Percentiles rank a stretch among this genome's conserved stretches.
Conservation (phyloP, 2,113 vertebrate species). For the Cathartes aura region DNA sequence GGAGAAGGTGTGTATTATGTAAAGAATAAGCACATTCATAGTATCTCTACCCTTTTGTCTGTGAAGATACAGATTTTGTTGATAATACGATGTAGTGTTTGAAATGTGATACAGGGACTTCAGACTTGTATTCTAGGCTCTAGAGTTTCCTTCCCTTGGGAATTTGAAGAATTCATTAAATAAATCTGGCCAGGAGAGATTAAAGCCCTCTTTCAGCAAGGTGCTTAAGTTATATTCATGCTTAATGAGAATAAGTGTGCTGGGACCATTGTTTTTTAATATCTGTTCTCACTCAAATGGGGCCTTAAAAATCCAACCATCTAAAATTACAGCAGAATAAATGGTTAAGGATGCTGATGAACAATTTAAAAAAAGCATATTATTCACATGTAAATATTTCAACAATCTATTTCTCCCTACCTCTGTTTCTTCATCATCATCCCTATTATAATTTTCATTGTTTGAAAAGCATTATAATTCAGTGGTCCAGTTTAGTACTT, state of each 20-base stretch:
- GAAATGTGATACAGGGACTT: background rate
- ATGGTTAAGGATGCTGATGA: background rate
- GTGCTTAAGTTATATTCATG: background rate
- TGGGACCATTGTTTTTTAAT: background rate
- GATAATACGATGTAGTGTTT: background rate
- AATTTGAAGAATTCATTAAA: conserved; percentile 37
- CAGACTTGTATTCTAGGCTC: background rate
- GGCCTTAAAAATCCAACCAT: background rate
- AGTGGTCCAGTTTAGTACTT: background rate
- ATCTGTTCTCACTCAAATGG: background rate
- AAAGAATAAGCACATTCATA: background rate
- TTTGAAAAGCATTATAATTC: conserved; percentile 26
- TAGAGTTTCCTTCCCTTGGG: background rate
- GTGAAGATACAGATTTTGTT: background rate
- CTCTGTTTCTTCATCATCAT: background rate
- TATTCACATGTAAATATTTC: background rate
- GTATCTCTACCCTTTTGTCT: background rate
- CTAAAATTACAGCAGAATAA: background rate
- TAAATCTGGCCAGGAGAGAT: background rate
- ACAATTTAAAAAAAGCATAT: background rate
- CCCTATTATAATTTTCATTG: background rate
- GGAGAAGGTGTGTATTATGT: background rate
- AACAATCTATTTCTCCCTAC: background rate
- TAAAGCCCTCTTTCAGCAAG: conserved; percentile 1
- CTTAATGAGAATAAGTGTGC: conserved; percentile 8